Conservation (phyloP, 92 coral and sea anemone species). For the Scolanthus callimorphus region DNA sequence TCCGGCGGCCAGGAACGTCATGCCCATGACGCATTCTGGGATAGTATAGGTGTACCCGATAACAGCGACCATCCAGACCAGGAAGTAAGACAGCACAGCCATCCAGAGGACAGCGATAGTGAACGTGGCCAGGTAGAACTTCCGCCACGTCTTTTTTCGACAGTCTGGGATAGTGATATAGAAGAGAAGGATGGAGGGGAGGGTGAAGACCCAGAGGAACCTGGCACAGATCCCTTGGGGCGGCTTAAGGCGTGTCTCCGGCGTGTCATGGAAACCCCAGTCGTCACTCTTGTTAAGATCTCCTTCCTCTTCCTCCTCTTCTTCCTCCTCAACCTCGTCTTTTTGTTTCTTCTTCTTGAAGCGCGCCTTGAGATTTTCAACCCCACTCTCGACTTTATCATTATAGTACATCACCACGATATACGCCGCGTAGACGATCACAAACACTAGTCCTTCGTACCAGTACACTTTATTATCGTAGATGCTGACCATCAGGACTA, state of each 20-base stretch:
- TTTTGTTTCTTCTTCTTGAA: constrained; percentile 10
- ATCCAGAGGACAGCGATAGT: constrained; percentile 87
- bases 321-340: constrained; percentile 18
- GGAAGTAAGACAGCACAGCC: constrained; percentile 92
- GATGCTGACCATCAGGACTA: constrained; percentile 70
- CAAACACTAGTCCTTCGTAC: constrained; percentile 87
- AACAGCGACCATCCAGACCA: constrained; percentile 96
- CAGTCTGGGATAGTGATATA: constrained; percentile 93
- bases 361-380: constrained; percentile 21
- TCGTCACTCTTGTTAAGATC: constrained; percentile 29
- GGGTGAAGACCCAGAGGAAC: constrained; percentile 72
- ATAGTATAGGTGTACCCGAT: constrained; percentile 90
- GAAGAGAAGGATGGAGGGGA: constrained; percentile 75
- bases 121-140: constrained; percentile 84
- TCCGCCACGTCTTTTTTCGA: constrained; percentile 73
- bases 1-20: constrained; percentile 99
- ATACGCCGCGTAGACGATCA: constrained; percentile 60
- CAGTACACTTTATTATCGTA: constrained; percentile 88
- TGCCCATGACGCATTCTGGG: constrained; percentile 99
- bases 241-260: constrained; percentile 38
- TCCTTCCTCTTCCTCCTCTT: constrained; percentile 21
- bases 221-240: constrained; percentile 62
- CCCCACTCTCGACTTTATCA: constrained; percentile 41
- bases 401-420: constrained; percentile 90
- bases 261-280: constrained; percentile 43